phyloP scores from a whole-genome alignment of 1,140 invertebrate species.

The Pygmarrhopalites habei region DNA sequence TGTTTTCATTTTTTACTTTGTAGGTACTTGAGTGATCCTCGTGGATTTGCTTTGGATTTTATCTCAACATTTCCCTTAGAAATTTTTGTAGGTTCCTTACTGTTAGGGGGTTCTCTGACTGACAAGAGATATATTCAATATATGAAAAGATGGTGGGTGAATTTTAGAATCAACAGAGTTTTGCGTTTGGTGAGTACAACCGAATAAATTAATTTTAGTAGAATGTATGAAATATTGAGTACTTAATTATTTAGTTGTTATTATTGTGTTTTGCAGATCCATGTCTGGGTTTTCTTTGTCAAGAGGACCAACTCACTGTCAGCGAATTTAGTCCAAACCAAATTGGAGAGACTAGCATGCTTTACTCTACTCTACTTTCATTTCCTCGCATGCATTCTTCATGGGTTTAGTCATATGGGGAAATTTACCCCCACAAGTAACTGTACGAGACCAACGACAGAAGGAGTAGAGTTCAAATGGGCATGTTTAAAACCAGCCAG shows the following conservation, averaged over 20 bases:
- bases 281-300: background rate
- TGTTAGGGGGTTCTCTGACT: no score
- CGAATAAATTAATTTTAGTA: no score
- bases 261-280: constrained; percentile 4
- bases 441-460: background rate
- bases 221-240: no score
- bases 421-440: background rate
- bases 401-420: background rate
- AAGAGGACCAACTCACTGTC: background rate
- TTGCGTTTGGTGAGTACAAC: constrained; percentile 15
- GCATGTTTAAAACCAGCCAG: no score
- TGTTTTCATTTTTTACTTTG: no score
- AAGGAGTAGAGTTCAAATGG: no score
- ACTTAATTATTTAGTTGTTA: no score
- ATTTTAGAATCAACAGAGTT: constrained; percentile 10
- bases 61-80: constrained; percentile 15
- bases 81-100: constrained; percentile 4
- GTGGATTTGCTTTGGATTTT: constrained; percentile 16
- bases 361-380: constrained; percentile 13
- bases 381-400: constrained; percentile 11
- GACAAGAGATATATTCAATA: background rate
- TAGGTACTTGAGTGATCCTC: constrained; percentile 16
- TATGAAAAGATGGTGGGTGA: background rate
- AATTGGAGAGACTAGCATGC: constrained; percentile 10
- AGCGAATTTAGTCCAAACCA: constrained; percentile 7